Base-by-base conservation (phyloP, 23 tunicate genomes). In the Phallusia fumigata region DNA sequence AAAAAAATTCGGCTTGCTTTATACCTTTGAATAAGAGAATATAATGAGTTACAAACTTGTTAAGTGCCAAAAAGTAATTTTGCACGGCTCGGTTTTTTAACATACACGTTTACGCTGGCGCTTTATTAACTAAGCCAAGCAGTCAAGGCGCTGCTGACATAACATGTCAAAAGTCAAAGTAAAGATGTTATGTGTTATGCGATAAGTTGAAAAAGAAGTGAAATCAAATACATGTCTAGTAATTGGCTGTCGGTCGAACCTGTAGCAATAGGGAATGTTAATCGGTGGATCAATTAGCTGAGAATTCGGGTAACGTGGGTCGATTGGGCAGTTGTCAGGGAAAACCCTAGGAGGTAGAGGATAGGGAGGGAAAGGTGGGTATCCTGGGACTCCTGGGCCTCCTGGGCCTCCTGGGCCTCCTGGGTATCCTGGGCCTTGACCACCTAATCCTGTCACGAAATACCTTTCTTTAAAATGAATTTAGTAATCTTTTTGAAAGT, bases 401-500 rank as follows among this genome's bases (percentile, higher is more conserved):
- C 69, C 69, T 58, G 69, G 69, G 13, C 28, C 28, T 51, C 58
- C 58, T 51, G n/a, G n/a, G n/a, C 58, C 58, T 21, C 69, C 69
- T 58, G 69, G 69, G 28, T 51, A 51, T 51, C 18, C 18, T 51
- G 58, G 58, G n/a, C n/a, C n/a, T n/a, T n/a, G n/a, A n/a, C n/a
- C n/a, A n/a, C n/a, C n/a, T n/a, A 40, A 10, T 3, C 47, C 47
- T 40, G 47, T 40, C 10, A 40, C 47, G 10, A 40, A 40, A 40
- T n/a, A n/a, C n/a, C n/a, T n/a, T n/a, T n/a, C n/a, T n/a, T n/a
- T n/a, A n/a, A n/a, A n/a, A n/a, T n/a, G n/a, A 40, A 40, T 5
- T 10, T 40, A 3, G 47, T 40, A 40, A 40, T 10, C 47, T 40
- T 40, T 40, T 40, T n/a, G n/a, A 40, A 40, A 40, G 47, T 10